Conservation (phyloP, 35 echinoderm and acorn worm genomes). For the Lytechinus pictus region DNA sequence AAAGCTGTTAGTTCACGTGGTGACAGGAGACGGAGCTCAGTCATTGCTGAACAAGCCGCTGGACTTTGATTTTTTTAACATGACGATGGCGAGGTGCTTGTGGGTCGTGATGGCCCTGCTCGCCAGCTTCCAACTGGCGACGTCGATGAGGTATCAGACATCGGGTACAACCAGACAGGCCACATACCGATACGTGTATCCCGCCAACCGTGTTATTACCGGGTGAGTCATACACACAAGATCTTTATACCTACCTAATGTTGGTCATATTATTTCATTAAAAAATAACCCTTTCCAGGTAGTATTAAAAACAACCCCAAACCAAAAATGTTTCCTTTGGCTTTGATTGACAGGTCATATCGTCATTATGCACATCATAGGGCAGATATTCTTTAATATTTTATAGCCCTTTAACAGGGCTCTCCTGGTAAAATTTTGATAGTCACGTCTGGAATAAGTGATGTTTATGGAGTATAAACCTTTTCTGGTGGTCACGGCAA, state of each 20-base stretch:
- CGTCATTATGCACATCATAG: not conserved
- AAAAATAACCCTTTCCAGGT: not conserved
- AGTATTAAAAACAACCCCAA: not conserved
- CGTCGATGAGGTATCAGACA: not conserved
- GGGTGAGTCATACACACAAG: not conserved
- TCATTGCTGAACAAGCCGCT: not conserved
- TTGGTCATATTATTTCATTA: not conserved
- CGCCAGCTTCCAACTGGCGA: not conserved
- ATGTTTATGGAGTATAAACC: not conserved
- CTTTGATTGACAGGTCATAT: not conserved
- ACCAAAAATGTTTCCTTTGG: not conserved
- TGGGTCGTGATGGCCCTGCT: not conserved
- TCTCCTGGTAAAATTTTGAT: not conserved
- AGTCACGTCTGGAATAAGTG: not conserved
- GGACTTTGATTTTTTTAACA: not conserved
- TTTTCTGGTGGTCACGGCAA: not conserved
- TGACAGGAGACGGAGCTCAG: not conserved
- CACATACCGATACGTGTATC: constrained; percentile 10
- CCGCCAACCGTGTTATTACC: not conserved
- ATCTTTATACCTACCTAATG: not conserved
- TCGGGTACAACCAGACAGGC: not conserved
- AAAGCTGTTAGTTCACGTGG: not conserved
- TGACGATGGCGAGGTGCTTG: not conserved
- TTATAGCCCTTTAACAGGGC: too few species aligned
- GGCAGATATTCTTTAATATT: not conserved